Percentiles rank a stretch among this genome's conserved stretches.
Conservation (phyloP, 2,113 vertebrate species). For the Mustela nigripes region DNA sequence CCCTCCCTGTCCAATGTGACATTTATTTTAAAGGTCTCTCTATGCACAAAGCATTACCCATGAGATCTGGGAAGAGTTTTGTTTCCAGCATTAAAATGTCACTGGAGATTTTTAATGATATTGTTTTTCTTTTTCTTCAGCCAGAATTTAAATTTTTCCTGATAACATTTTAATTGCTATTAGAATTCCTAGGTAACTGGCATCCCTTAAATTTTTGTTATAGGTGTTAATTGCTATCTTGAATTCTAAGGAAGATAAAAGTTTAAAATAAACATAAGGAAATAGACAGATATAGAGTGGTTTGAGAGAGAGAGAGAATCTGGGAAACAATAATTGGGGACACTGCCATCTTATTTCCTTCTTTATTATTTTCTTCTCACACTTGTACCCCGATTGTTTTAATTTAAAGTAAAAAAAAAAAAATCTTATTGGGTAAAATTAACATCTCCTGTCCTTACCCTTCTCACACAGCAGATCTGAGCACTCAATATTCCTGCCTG, state of each 20-base stretch:
- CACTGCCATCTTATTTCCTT: conserved; percentile 65
- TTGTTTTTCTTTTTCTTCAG: conserved; percentile 50
- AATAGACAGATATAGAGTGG: conserved; percentile 1
- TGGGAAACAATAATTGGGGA: conserved; percentile 79
- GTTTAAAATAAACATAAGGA: conserved; percentile 79
- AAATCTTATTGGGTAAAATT: neutral
- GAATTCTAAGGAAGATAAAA: conserved; percentile 78
- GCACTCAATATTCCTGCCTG: neutral
- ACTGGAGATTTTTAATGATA: conserved; percentile 55
- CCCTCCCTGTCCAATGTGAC: neutral
- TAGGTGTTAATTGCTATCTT: conserved; percentile 85
- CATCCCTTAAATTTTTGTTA: conserved; percentile 75
- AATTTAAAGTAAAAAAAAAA: conserved; percentile 11
- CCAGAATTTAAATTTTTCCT: conserved; percentile 74
- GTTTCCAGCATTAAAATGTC: conserved; percentile 76
- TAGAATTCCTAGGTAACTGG: conserved; percentile 78
- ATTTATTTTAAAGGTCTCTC: conserved; percentile 71
- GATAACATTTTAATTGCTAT: conserved; percentile 87
- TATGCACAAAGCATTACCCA: neutral
- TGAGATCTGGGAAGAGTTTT: conserved; percentile 42
- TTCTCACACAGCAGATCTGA: neutral
- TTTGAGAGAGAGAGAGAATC: neutral
- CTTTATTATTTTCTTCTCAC: conserved; percentile 48
- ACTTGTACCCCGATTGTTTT: neutral
- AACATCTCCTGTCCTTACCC: neutral